These are phyloP conservation scores for Sphenodon punctatus DNA, from an alignment of 2,797 vertebrate species.

Conservation along the genomic window DNA sequence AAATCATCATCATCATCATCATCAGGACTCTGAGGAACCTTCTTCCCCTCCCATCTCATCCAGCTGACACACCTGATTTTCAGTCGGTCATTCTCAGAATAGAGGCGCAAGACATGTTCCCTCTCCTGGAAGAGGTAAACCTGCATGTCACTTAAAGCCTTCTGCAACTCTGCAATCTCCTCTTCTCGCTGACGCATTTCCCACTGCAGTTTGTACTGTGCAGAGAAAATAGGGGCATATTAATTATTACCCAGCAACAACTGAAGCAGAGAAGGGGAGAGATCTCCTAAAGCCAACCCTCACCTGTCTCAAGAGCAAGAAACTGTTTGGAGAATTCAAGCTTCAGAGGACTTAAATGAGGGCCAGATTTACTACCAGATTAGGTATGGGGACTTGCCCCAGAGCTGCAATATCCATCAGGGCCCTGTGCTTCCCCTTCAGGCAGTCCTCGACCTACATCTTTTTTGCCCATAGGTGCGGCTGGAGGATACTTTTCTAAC, in stretches of 20 bases:
- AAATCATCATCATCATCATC: too few relatives aligned
- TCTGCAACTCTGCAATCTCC: constrained; percentile 89
- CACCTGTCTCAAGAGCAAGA: neutral
- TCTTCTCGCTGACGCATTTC: constrained; percentile 88
- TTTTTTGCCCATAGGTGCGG: neutral
- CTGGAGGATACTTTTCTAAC: neutral
- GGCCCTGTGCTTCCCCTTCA: neutral
- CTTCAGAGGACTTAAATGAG: neutral
- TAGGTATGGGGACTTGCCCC: neutral
- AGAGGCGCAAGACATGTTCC: constrained; percentile 90
- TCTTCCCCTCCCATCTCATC: neutral
- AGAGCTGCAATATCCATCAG: neutral
- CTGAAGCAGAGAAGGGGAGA: neutral
- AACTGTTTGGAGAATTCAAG: neutral
- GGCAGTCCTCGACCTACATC: too few relatives aligned
- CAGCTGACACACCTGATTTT: constrained; percentile 87
- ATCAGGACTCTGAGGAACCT: neutral
- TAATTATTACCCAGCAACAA: neutral
- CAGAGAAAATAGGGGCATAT: neutral
- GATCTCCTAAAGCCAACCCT: neutral
- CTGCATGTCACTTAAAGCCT: constrained; percentile 94
- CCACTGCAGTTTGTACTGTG: constrained; percentile 89
- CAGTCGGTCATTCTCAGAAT: constrained; percentile 92
- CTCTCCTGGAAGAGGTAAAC: constrained; percentile 93
- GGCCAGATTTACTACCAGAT: neutral